phyloP scores from a whole-genome alignment of 2,113 vertebrate genomes.

The Asarcornis scutulata region DNA sequence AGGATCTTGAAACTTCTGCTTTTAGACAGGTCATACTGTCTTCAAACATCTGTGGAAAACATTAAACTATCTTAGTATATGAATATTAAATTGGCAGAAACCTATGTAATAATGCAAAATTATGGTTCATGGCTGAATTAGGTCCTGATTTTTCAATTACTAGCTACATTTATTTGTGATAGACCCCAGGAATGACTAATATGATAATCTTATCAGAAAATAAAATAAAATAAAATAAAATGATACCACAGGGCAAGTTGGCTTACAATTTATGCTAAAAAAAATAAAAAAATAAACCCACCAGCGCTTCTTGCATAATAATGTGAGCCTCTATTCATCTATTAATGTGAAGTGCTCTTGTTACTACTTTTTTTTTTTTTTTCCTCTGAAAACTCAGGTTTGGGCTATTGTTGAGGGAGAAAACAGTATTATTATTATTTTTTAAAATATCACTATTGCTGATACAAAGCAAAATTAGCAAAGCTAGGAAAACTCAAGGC shows the following conservation, averaged over 20 bases:
- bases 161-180: neutral
- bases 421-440: too few species aligned
- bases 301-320: neutral
- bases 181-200: neutral
- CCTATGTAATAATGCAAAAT: neutral
- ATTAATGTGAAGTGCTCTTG: neutral
- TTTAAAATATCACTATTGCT: too few species aligned
- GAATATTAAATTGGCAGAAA: neutral
- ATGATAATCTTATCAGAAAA: neutral
- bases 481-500: neutral
- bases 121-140: neutral
- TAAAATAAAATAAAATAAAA: neutral
- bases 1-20: neutral
- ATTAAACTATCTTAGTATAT: neutral
- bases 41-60: neutral
- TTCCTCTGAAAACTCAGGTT: neutral
- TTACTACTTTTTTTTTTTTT: neutral
- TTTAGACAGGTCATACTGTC: neutral
- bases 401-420: neutral
- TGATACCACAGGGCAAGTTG: neutral
- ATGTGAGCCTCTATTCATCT: neutral
- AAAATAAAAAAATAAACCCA: neutral
- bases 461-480: neutral
- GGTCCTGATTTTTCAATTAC: neutral
- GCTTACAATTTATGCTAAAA: neutral